Conservation (phyloP, 1,140 invertebrate species). For the Hylaeus anthracinus region DNA sequence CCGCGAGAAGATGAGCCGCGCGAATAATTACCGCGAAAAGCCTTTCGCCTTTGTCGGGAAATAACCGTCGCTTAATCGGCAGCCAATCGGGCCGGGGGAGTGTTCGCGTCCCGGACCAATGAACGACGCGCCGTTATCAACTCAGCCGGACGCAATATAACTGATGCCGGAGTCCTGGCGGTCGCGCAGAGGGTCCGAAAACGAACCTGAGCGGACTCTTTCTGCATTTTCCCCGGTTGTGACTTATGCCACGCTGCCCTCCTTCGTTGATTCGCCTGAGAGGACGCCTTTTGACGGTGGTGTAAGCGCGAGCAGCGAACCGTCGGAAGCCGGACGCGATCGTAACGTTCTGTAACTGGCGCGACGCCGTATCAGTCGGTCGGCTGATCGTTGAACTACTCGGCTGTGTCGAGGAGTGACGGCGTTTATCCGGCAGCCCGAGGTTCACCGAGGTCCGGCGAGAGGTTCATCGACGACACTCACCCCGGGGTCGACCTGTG, state of each 20-base stretch:
- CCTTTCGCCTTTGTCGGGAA: slow-evolving; percentile 10
- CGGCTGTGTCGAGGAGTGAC: slow-evolving; percentile 4
- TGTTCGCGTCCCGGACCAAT: slow-evolving; percentile 26
- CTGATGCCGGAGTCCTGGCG: slow-evolving; percentile 3
- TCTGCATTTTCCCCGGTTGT: not conserved
- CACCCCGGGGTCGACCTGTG: not conserved
- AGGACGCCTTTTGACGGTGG: not conserved
- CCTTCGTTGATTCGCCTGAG: not conserved
- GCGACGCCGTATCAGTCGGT: slow-evolving; percentile 38
- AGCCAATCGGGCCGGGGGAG: slow-evolving; percentile 37
- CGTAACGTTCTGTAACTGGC: slow-evolving; percentile 17
- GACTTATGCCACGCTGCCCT: not conserved
- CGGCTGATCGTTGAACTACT: slow-evolving; percentile 37
- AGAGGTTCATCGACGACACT: not conserved
- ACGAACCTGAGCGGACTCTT: not conserved
- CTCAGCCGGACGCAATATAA: slow-evolving; percentile 12
- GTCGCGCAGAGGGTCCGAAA: slow-evolving; percentile 9
- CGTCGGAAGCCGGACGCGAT: slow-evolving; percentile 41
- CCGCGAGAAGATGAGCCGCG: not conserved
- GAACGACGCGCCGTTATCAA: slow-evolving; percentile 26
- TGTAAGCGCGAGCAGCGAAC: slow-evolving; percentile 8
- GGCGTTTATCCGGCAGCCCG: not conserved
- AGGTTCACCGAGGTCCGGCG: not conserved
- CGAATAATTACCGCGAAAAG: not conserved
- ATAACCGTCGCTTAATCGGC: slow-evolving; percentile 35